These are phyloP conservation scores for Gephyroberyx darwinii DNA, from an alignment of 2,797 vertebrate genomes.

Conservation along the genomic window DNA sequence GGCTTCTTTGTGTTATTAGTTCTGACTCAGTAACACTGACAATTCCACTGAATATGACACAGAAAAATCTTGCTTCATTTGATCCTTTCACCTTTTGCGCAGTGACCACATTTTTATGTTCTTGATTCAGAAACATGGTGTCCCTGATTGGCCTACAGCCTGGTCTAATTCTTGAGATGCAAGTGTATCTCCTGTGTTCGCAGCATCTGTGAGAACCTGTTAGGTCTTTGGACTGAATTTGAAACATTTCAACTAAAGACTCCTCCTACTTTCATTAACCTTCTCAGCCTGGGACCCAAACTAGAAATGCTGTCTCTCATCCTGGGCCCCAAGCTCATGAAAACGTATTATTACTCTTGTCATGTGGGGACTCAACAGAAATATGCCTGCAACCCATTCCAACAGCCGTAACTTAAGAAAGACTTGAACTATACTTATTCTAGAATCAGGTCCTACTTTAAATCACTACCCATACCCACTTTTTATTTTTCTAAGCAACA, in stretches of 20 bases:
- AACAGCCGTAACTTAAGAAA: conserved; percentile 30
- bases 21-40: neutral
- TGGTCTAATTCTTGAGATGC: neutral
- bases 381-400: neutral
- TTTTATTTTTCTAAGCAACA: neutral
- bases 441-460: conserved; percentile 2
- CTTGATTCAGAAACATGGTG: neutral
- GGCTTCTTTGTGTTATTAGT: neutral
- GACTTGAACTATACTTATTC: conserved; percentile 2
- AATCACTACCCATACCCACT: too few relatives aligned
- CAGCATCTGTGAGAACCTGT: neutral
- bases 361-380: conserved; percentile 47
- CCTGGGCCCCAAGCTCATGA: neutral
- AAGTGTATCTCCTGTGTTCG: neutral
- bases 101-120: neutral
- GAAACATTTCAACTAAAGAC: neutral
- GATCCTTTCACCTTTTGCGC: neutral
- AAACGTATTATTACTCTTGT: conserved; percentile 37
- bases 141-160: too few relatives aligned
- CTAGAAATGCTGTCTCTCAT: conserved; percentile 6
- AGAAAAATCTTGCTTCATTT: neutral
- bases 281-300: neutral
- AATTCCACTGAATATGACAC: neutral
- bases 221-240: neutral
- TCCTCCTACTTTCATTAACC: neutral